Evolutionary conservation across 2,888 invertebrate species (phyloP).

Genomic region (Ichneumoninae sp.): DNA sequence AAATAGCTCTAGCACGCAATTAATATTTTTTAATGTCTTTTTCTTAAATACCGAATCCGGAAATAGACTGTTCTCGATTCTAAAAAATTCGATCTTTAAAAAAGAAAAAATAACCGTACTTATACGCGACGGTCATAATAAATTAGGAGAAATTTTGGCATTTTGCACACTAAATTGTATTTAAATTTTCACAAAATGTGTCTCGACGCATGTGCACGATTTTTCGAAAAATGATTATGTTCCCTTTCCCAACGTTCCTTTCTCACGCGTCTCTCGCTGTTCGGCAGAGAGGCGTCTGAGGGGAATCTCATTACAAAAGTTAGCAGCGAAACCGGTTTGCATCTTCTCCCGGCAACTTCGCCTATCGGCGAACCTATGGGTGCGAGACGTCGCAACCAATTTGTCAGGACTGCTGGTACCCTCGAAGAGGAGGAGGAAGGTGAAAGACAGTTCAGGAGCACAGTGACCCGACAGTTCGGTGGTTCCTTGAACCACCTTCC

Average conservation of each 20-base stretch:
- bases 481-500: slow-evolving; percentile 37
- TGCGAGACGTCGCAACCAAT: slow-evolving; percentile 67
- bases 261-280: slow-evolving; percentile 30
- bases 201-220: slow-evolving; percentile 23
- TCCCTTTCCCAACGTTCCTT: slow-evolving; percentile 51
- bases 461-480: slow-evolving; percentile 37
- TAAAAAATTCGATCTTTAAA: too few relatives aligned
- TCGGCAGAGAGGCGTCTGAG: slow-evolving; percentile 71
- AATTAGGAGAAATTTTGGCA: too few relatives aligned
- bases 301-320: slow-evolving; percentile 78
- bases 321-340: slow-evolving; percentile 77
- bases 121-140: too few relatives aligned
- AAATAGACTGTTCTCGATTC: too few relatives aligned
- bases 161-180: neutral
- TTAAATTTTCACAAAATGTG: neutral
- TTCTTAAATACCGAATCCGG: too few relatives aligned
- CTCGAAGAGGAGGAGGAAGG: slow-evolving; percentile 38
- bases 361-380: slow-evolving; percentile 56
- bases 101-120: too few relatives aligned
- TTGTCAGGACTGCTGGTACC: slow-evolving; percentile 58
- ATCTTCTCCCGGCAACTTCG: slow-evolving; percentile 68
- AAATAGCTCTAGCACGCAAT: neutral
- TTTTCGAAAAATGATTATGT: slow-evolving; percentile 35
- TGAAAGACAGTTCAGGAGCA: slow-evolving; percentile 36
- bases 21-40: too few relatives aligned